Evolutionary conservation across 23 tunicate genomes (phyloP).

Genomic region (Pegea sp.): DNA sequence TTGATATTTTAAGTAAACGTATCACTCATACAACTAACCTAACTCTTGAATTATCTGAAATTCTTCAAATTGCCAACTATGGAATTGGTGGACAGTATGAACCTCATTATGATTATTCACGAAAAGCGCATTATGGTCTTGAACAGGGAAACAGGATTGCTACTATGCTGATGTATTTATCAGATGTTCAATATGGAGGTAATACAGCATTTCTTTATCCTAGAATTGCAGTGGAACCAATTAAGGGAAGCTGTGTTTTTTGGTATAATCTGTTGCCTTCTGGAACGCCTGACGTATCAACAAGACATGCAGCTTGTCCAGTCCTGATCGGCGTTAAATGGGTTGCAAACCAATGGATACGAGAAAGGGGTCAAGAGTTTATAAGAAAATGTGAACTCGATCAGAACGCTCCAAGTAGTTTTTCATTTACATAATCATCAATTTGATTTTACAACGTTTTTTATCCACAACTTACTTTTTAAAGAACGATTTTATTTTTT

Average conservation of each 20-base stretch:
- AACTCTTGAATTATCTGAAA: neutral
- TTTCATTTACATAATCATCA: too few relatives aligned
- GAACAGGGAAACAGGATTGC: neutral
- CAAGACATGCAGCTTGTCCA: neutral
- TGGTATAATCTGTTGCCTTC: neutral
- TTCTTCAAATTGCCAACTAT: neutral
- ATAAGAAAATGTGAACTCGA: neutral
- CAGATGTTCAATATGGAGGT: neutral
- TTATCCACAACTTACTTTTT: too few relatives aligned
- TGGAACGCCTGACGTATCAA: neutral
- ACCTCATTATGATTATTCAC: neutral
- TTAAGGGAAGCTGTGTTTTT: neutral
- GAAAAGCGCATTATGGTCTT: neutral
- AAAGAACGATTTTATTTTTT: too few relatives aligned
- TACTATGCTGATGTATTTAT: neutral
- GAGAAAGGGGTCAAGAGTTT: neutral
- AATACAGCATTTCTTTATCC: neutral
- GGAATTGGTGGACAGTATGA: constrained; percentile 1
- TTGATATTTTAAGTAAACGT: neutral
- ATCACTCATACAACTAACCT: constrained; percentile 1
- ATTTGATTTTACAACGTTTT: too few relatives aligned
- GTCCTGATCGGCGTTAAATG: neutral
- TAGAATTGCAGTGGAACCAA: neutral
- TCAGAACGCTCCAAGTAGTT: too few relatives aligned
- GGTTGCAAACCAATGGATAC: neutral